Conservation (phyloP, 2,797 vertebrate genomes). For the Oophaga sylvatica region DNA sequence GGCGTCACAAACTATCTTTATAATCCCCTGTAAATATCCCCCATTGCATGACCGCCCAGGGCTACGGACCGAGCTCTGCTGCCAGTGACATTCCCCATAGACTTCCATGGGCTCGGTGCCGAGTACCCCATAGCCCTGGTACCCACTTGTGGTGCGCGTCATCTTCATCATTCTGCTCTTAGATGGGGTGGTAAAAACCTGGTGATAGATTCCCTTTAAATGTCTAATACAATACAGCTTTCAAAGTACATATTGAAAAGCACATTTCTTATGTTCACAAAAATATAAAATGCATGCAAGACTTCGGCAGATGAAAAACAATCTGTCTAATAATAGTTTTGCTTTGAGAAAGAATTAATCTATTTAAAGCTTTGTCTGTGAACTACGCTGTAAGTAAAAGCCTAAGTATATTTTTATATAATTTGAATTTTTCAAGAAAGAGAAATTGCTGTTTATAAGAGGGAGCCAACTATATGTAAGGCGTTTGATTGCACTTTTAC, state of each 20-base stretch:
- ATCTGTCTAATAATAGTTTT: constrained; percentile 13
- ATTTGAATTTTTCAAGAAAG: not conserved
- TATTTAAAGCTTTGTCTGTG: constrained; percentile 25
- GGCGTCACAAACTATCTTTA: too few species aligned
- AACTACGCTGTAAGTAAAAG: not conserved
- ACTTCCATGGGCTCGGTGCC: too few species aligned
- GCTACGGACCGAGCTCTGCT: too few species aligned
- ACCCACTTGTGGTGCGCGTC: too few species aligned
- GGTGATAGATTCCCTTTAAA: not conserved
- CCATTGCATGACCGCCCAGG: too few species aligned
- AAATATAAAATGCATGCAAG: not conserved
- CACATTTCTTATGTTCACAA: not conserved
- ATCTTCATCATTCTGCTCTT: too few species aligned
- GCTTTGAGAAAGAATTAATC: constrained; percentile 15
- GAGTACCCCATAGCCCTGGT: too few species aligned
- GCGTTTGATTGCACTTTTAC: not conserved
- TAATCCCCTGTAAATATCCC: too few species aligned
- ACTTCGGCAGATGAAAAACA: not conserved
- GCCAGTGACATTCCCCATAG: too few species aligned
- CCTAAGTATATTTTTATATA: constrained; percentile 2
- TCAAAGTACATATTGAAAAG: not conserved
- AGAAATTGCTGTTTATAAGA: constrained; percentile 1
- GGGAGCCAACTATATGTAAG: not conserved
- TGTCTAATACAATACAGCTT: not conserved
- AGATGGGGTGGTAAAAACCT: too few species aligned